phyloP scores from a whole-genome alignment of 2,888 invertebrate genomes.

The Ormyrus rosae region DNA sequence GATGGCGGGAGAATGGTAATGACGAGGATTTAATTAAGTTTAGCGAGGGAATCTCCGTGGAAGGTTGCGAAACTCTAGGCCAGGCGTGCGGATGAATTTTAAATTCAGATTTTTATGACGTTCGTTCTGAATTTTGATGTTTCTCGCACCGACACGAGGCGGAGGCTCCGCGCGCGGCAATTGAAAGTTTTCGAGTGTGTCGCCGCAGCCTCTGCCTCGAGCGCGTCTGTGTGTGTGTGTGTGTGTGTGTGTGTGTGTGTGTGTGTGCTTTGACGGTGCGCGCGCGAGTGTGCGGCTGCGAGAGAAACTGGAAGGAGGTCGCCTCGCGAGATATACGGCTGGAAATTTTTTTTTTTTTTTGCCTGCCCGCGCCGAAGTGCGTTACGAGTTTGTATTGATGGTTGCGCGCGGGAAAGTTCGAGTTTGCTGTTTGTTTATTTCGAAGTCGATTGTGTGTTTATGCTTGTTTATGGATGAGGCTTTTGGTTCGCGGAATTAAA shows the following conservation, averaged over 20 bases:
- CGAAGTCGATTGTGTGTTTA: too few species aligned
- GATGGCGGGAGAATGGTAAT: slow-evolving; percentile 37
- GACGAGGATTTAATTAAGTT: slow-evolving; percentile 51
- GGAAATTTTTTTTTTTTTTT: background rate
- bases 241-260: background rate
- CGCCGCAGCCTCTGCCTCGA: too few species aligned
- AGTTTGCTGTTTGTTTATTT: too few species aligned
- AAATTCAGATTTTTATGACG: slow-evolving; percentile 43
- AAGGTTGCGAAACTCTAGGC: slow-evolving; percentile 33
- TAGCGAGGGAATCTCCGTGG: slow-evolving; percentile 9
- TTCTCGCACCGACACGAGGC: background rate
- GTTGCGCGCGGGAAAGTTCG: too few species aligned
- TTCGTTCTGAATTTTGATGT: slow-evolving; percentile 41
- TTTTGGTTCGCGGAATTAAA: too few species aligned
- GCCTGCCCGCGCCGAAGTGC: background rate
- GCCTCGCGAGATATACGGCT: background rate
- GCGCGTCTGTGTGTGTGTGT: background rate
- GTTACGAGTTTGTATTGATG: too few species aligned
- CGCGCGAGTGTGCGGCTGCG: background rate
- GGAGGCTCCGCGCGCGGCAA: background rate
- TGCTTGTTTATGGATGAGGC: too few species aligned
- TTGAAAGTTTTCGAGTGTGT: slow-evolving; percentile 23
- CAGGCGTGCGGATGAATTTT: slow-evolving; percentile 19
- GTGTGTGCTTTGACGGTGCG: background rate
- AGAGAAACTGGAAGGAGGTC: background rate